Evolutionary conservation across 1,140 invertebrate species (phyloP).

Genomic region (Diplogasteroides magnus): DNA sequence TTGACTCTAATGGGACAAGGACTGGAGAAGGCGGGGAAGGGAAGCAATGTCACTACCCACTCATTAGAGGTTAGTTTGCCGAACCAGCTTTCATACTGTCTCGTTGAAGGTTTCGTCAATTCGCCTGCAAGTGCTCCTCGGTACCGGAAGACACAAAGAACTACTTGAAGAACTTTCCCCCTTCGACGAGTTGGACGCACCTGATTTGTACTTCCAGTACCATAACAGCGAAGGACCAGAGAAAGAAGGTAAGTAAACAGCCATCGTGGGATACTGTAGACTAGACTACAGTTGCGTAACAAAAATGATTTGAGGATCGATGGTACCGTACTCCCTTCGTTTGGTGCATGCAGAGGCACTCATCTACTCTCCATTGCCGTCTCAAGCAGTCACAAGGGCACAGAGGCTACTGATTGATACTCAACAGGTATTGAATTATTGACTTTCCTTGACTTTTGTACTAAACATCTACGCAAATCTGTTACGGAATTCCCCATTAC

Average conservation of each 20-base stretch:
- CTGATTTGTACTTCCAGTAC: constrained; percentile 44
- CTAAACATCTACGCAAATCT: no score
- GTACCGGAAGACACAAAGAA: constrained; percentile 36
- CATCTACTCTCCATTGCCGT: constrained; percentile 35
- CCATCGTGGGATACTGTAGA: no score
- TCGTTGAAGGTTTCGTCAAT: constrained; percentile 40
- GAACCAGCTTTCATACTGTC: no score
- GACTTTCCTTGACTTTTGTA: no score
- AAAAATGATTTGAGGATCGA: constrained; percentile 18
- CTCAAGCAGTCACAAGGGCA: constrained; percentile 19
- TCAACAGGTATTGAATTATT: no score
- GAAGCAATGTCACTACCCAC: constrained; percentile 1
- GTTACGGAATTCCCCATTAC: no score
- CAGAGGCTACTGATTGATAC: constrained; percentile 30
- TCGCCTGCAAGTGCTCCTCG: constrained; percentile 43
- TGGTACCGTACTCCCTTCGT: constrained; percentile 39
- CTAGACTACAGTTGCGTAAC: constrained; percentile 8
- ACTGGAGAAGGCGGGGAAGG: constrained; percentile 24
- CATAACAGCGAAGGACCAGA: constrained; percentile 9
- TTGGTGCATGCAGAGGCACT: constrained; percentile 40
- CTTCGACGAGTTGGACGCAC: constrained; percentile 46
- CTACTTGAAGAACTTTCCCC: constrained; percentile 39
- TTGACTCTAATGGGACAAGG: constrained; percentile 28
- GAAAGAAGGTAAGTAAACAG: constrained; percentile 9
- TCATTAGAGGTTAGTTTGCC: constrained; percentile 15